phyloP scores from a whole-genome alignment of 2,113 vertebrate genomes.

The Aegithalos caudatus region DNA sequence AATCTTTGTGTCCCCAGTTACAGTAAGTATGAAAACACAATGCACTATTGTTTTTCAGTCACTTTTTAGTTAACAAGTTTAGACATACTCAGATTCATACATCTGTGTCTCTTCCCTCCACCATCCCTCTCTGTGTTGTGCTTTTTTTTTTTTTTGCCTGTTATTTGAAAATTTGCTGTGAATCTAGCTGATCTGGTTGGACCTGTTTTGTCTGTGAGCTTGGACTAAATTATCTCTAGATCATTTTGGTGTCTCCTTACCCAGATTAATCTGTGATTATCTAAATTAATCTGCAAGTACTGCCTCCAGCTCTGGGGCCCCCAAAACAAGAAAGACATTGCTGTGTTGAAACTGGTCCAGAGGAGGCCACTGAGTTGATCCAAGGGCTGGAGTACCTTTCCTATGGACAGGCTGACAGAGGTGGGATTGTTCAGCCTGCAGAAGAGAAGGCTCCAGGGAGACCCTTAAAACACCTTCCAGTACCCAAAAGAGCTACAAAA shows the following conservation, averaged over 20 bases:
- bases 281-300: background rate
- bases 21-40: slow-evolving; percentile 70
- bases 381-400: background rate
- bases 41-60: background rate
- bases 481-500: background rate
- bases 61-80: background rate
- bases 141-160: background rate
- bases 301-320: background rate
- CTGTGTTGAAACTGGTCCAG: background rate
- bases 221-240: background rate
- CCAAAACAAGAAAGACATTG: background rate
- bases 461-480: background rate
- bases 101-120: background rate
- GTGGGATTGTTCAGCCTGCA: background rate
- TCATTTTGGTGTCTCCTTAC: background rate
- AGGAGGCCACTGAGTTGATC: background rate
- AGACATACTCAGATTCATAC: background rate
- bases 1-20: slow-evolving; percentile 38
- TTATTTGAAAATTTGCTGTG: background rate
- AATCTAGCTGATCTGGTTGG: background rate
- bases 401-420: background rate
- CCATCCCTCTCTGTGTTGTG: background rate
- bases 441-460: background rate
- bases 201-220: background rate
- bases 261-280: background rate